phyloP scores from a whole-genome alignment of 1,140 invertebrate genomes.

The Branchinecta lynchi region DNA sequence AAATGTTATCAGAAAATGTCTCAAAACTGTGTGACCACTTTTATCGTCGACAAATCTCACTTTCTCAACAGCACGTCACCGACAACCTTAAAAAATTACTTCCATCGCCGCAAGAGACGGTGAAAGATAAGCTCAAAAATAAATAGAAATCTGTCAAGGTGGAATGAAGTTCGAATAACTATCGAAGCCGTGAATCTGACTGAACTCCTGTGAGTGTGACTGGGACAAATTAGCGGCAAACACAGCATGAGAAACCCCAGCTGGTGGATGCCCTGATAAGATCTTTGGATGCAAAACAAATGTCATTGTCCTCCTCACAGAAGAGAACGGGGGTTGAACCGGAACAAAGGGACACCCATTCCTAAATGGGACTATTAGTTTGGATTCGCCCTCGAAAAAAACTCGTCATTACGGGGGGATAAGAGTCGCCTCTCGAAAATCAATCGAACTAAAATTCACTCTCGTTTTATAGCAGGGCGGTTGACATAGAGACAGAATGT shows the following conservation, averaged over 20 bases:
- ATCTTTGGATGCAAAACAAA: neutral
- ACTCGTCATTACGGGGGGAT: neutral
- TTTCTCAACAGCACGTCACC: too few relatives aligned
- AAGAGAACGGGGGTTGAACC: neutral
- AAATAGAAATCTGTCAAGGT: neutral
- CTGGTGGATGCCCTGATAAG: neutral
- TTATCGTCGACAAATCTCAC: too few relatives aligned
- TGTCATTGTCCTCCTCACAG: neutral
- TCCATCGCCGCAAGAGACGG: too few relatives aligned
- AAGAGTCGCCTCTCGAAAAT: neutral
- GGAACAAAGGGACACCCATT: neutral
- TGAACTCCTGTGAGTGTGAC: neutral
- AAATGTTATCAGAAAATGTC: too few relatives aligned
- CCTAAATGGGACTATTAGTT: constrained; percentile 3
- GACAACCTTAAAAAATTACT: too few relatives aligned
- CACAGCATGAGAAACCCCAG: neutral
- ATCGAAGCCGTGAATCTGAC: neutral
- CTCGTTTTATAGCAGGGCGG: too few relatives aligned
- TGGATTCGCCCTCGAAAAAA: neutral
- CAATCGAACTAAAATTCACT: too few relatives aligned
- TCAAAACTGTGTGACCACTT: too few relatives aligned
- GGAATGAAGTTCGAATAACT: constrained; percentile 1
- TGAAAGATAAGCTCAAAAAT: neutral
- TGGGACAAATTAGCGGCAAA: constrained; percentile 3
- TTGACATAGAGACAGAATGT: too few relatives aligned